Base-by-base conservation (phyloP, 2,113 vertebrate genomes). In the Leucopsar rothschildi region DNA sequence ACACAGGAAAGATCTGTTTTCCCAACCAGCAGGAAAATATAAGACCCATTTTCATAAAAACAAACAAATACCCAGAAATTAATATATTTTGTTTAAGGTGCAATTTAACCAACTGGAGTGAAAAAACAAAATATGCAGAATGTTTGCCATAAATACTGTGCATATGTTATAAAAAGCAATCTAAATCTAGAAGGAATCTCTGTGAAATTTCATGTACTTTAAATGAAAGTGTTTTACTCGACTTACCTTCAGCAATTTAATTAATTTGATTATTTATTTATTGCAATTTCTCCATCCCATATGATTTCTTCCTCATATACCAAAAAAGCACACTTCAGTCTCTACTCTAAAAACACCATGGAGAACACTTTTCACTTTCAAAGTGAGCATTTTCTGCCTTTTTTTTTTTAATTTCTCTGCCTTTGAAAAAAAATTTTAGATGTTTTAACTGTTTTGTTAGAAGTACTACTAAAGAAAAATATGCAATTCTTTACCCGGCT, bases 401-500 rank as follows among this genome's bases (percentile, higher is more conserved):
- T 72, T 45, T 72, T 45, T 8, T 1, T 1, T 11, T 9, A 31
- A n/a, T 20, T 57, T 71, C 23, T 61, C 22, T 60, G 42, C 42
- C 42, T 44, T 44, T 44, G 8, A 18, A 44, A 44, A 44, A 44
- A 44, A 44, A 44, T 44, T 42, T 44, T 42, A 42, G 17, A 19
- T 44, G 18, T 44, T 44, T 44, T 19, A 44, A 7, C n/a, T 47
- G 28, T 49, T 82, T 86, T 66, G 44, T 66, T 75, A 66, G 42
- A 14, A 81, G 7, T 11, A 60, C 14, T 63, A 55, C 35, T 42
- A 21, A 33, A 42, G n/a, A 53, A 85, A 91, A 79, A 73, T 5
- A 75, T 10, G 24, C 12, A 65, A 59, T 70, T 79, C 75, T 88
- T 98, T 98, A 99, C 99, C 98, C 95, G 97, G 94, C 96, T 96